These are phyloP conservation scores for Eublepharis macularius DNA, from an alignment of 2,113 vertebrate genomes.

Conservation along the genomic window DNA sequence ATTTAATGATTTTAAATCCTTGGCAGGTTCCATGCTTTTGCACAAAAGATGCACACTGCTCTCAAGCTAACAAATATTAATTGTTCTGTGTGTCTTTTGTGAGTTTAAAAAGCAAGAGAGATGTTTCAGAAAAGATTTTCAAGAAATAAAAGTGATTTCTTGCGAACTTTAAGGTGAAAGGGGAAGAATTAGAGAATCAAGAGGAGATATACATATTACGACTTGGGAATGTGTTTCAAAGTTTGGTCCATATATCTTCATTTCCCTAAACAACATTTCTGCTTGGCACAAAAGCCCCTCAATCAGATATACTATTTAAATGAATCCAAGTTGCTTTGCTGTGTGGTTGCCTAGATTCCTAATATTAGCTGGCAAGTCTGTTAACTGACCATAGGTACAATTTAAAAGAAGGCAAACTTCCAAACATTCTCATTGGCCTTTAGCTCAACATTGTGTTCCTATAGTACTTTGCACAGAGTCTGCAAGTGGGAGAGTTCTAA, in stretches of 20 bases:
- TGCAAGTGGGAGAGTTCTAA: constrained; percentile 43
- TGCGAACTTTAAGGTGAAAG: constrained; percentile 8
- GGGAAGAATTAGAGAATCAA: not conserved
- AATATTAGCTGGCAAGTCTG: constrained; percentile 39
- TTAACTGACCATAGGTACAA: constrained; percentile 42
- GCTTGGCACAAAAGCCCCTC: not conserved
- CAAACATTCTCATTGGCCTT: constrained; percentile 49
- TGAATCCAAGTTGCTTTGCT: constrained; percentile 18
- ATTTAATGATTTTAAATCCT: not conserved
- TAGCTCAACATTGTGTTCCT: constrained; percentile 49
- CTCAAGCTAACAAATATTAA: not conserved
- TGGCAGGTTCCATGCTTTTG: constrained; percentile 4
- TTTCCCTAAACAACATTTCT: constrained; percentile 1
- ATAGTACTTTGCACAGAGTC: constrained; percentile 52
- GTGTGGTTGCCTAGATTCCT: constrained; percentile 8
- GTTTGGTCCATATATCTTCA: not conserved
- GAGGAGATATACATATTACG: not conserved
- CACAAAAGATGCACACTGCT: not conserved
- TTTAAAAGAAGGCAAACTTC: constrained; percentile 48
- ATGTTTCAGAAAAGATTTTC: not conserved
- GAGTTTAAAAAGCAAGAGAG: not conserved
- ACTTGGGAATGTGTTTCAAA: not conserved
- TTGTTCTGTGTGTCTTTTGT: not conserved
- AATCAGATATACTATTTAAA: constrained; percentile 31
- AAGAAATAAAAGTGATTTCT: not conserved